Evolutionary conservation across 2,888 invertebrate genomes (phyloP).

Genomic region (Punctoribates punctum): DNA sequence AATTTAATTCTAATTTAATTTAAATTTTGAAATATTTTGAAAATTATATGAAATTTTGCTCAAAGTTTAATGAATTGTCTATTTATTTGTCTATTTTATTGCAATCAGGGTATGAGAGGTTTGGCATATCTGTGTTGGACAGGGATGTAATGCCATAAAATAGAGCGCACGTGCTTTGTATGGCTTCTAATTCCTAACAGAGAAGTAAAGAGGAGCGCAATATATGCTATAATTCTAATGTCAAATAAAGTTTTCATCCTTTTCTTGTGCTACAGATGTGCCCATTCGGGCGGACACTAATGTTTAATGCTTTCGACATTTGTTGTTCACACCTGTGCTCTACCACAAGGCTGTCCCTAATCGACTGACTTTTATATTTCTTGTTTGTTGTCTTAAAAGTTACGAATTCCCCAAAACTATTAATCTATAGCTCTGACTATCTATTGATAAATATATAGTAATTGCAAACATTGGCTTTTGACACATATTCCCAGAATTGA

Average conservation of each 20-base stretch:
- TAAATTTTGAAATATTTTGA: neutral
- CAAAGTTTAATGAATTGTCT: neutral
- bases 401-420: slow-evolving; percentile 33
- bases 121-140: neutral
- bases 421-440: slow-evolving; percentile 34
- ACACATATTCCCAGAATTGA: slow-evolving; percentile 26
- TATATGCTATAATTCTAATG: slow-evolving; percentile 33
- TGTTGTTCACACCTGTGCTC: slow-evolving; percentile 33
- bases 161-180: slow-evolving; percentile 30
- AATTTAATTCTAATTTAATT: neutral
- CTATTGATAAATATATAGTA: slow-evolving; percentile 14
- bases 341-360: slow-evolving; percentile 37
- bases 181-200: slow-evolving; percentile 30
- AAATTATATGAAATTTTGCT: neutral
- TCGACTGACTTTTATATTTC: slow-evolving; percentile 32
- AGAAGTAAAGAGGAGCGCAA: slow-evolving; percentile 24
- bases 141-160: slow-evolving; percentile 34
- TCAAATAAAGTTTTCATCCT: slow-evolving; percentile 39
- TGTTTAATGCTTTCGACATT: slow-evolving; percentile 26
- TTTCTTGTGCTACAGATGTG: slow-evolving; percentile 26
- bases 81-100: slow-evolving; percentile 23
- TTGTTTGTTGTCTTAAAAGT: slow-evolving; percentile 35
- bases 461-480: slow-evolving; percentile 27
- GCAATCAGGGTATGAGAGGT: neutral
- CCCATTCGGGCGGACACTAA: slow-evolving; percentile 6